Conservation (phyloP, 2,888 invertebrate species). For the Mongoloraphidia duomilia region DNA sequence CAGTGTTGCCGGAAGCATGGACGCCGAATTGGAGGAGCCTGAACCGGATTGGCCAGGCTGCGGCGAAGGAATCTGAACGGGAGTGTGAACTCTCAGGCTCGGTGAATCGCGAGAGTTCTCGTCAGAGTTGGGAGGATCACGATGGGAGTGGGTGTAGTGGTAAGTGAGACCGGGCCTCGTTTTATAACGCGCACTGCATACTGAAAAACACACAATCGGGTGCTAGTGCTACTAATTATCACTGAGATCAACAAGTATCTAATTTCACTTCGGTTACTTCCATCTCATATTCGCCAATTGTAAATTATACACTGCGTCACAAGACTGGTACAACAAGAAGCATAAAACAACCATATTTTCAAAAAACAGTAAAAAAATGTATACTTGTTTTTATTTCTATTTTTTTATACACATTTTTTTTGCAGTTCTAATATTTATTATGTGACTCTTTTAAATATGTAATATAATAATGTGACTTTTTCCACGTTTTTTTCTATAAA, state of each 20-base stretch:
- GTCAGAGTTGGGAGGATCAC: constrained; percentile 36
- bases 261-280: background rate
- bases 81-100: constrained; percentile 22
- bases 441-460: no score
- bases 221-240: background rate
- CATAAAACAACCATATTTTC: background rate
- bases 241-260: background rate
- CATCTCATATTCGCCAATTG: background rate
- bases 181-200: constrained; percentile 93
- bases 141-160: constrained; percentile 88
- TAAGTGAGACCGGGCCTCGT: constrained; percentile 90
- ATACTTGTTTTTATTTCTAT: no score
- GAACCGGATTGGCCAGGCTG: constrained; percentile 7
- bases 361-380: no score
- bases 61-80: constrained; percentile 10
- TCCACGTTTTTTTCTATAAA: no score
- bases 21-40: constrained; percentile 30
- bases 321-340: background rate
- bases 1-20: constrained; percentile 22
- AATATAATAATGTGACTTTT: no score
- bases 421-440: no score
- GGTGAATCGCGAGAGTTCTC: constrained; percentile 29
- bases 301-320: background rate
- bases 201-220: constrained; percentile 36
- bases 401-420: no score